Conservation (phyloP, 2,113 vertebrate genomes). For the Pionites leucogaster region DNA sequence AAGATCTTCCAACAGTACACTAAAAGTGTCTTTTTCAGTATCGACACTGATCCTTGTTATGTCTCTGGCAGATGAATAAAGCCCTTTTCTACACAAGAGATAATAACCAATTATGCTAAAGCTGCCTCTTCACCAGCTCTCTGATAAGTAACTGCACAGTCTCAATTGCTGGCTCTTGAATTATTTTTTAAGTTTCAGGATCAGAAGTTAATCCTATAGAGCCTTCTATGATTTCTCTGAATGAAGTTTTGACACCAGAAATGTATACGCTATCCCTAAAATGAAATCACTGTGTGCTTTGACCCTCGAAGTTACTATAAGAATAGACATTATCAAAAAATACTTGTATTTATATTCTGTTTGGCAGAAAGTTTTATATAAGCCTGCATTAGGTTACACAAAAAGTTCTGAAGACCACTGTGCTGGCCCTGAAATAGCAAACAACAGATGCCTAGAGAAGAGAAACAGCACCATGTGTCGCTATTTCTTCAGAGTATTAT, state of each 20-base stretch:
- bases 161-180: not conserved
- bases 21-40: not conserved
- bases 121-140: not conserved
- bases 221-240: not conserved
- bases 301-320: not conserved
- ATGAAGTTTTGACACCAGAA: not conserved
- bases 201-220: not conserved
- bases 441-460: not conserved
- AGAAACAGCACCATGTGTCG: not conserved
- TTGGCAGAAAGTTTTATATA: not conserved
- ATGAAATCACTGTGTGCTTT: not conserved
- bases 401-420: not conserved
- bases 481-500: not conserved
- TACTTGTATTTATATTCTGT: not conserved
- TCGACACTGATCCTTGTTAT: not conserved
- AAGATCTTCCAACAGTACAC: not conserved
- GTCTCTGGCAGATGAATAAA: not conserved
- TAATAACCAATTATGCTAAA: not conserved
- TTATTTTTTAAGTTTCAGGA: not conserved
- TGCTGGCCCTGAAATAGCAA: not conserved
- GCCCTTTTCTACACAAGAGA: not conserved
- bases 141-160: not conserved
- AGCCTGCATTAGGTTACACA: not conserved
- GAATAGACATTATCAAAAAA: not conserved
- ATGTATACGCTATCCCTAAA: not conserved